A percentile compares a stretch with the other conserved stretches of the same genome.
These are phyloP conservation scores for Tetrax tetrax DNA, from an alignment of 2,113 vertebrate species.

Conservation along the genomic window DNA sequence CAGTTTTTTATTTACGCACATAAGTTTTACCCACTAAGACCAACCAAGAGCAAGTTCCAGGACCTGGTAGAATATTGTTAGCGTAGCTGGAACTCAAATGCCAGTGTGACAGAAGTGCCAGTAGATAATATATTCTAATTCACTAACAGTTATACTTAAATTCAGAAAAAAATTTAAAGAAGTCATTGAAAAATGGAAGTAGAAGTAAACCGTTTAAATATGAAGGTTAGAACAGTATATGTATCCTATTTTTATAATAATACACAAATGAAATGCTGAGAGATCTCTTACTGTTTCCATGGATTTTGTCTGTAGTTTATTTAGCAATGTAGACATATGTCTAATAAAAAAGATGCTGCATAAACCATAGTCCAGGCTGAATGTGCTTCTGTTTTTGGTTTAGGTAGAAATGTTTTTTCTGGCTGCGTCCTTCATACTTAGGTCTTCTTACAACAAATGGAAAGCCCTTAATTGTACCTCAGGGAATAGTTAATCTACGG, in stretches of 20 bases:
- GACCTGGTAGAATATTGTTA: not conserved
- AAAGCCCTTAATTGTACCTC: constrained; percentile 91
- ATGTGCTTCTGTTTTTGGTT: constrained; percentile 95
- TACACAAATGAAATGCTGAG: constrained; percentile 58
- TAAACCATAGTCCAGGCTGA: constrained; percentile 85
- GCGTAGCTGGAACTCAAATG: not conserved
- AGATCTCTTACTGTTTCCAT: constrained; percentile 56
- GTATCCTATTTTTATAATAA: constrained; percentile 60
- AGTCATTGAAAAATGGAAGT: constrained; percentile 33
- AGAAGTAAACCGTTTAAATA: constrained; percentile 50
- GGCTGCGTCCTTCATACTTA: constrained; percentile 89
- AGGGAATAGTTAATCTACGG: constrained; percentile 89
- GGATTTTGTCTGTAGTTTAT: constrained; percentile 84
- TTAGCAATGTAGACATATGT: constrained; percentile 80
- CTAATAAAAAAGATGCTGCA: constrained; percentile 90
- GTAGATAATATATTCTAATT: not conserved
- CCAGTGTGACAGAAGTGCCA: not conserved
- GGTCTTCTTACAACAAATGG: constrained; percentile 97
- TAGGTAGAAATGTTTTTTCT: constrained; percentile 96
- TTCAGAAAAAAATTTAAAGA: constrained; percentile 17
- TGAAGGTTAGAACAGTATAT: constrained; percentile 11
- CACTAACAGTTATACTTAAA: not conserved
- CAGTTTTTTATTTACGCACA: not conserved
- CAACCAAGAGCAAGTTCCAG: not conserved
- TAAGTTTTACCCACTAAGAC: not conserved